Conservation (phyloP, 2,113 vertebrate species). For the Solenodon paradoxus region DNA sequence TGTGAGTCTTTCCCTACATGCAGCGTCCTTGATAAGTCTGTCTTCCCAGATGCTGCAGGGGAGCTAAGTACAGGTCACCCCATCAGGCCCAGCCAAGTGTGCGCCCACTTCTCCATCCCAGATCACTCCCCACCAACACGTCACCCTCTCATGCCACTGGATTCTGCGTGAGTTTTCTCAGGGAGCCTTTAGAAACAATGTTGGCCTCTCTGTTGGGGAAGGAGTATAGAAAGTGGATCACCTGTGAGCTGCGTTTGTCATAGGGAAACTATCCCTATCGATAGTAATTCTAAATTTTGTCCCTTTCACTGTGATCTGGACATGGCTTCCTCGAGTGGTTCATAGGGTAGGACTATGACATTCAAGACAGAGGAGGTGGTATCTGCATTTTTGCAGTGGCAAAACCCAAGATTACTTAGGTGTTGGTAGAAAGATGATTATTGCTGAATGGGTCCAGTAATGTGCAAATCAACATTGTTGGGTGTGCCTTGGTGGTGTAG, state of each 20-base stretch:
- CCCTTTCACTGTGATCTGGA: neutral
- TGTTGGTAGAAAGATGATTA: neutral
- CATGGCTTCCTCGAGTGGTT: conserved; percentile 54
- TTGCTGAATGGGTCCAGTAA: neutral
- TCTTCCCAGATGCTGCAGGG: neutral
- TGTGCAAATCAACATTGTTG: no score
- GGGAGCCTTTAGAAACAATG: neutral
- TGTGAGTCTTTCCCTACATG: neutral
- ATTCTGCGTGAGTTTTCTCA: neutral
- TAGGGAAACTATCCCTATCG: neutral
- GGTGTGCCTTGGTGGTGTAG: no score
- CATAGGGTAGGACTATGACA: neutral
- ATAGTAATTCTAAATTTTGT: neutral
- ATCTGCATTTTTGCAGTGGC: neutral
- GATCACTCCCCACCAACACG: neutral
- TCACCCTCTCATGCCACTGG: neutral
- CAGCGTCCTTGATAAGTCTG: neutral
- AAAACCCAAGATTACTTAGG: neutral
- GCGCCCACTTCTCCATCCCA: neutral
- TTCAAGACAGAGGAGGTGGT: neutral
- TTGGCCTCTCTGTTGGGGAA: neutral
- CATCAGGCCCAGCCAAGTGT: neutral
- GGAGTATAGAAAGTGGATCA: neutral
- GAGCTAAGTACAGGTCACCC: neutral
- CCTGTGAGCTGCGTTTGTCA: neutral